Base-by-base conservation (phyloP, 2,888 invertebrate genomes). In the Bembecia ichneumoniformis region DNA sequence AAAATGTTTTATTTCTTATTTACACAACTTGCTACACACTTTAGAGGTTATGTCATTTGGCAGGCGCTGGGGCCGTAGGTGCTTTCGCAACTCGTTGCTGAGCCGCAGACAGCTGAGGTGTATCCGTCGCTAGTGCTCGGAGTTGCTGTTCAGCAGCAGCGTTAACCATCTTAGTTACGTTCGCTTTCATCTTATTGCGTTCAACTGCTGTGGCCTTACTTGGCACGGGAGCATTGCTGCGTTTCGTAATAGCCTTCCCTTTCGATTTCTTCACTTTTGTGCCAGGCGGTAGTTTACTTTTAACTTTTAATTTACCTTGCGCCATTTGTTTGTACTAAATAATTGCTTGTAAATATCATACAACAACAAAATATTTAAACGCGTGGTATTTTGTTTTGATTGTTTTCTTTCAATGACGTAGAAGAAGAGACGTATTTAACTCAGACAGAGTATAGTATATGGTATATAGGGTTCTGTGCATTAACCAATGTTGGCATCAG, bases 161-260 rank as follows among this genome's bases (percentile, higher is more conserved):
- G 64, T 93, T 93, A n/a, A 93, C 90, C 66, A 90, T 90, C 74
- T 91, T 92, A 4, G 91, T 88, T 11, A 93, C 90, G 49, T 88
- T 87, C 55, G 89, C 89, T 63, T 92, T 93, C 67, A 93, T 80
- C 63, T 91, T 92, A 58, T 89, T 88, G 1, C 88, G 73, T 64
- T 91, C 90, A 48, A 89, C 77, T 20, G 87, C 77, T 51, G 87
- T 87, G 60, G 90, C 89, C 63, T 92, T 93, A 36, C 91, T 89
- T 51, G 88, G 88, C 15, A 90, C 90, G 0, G 93, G 93, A 17
- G 91, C 89, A 73, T 92, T 92, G 51, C 79, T 87, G 55, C 91
- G 81, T 64, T 90, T 90, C 3, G 91, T 88, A 13, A 87, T 74
- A 0, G 90, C 86, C 53, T 82, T 80, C 1, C 89, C 89, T 66